These are phyloP conservation scores for Pelobates cultripes DNA, from an alignment of 2,797 vertebrate species.

Conservation along the genomic window DNA sequence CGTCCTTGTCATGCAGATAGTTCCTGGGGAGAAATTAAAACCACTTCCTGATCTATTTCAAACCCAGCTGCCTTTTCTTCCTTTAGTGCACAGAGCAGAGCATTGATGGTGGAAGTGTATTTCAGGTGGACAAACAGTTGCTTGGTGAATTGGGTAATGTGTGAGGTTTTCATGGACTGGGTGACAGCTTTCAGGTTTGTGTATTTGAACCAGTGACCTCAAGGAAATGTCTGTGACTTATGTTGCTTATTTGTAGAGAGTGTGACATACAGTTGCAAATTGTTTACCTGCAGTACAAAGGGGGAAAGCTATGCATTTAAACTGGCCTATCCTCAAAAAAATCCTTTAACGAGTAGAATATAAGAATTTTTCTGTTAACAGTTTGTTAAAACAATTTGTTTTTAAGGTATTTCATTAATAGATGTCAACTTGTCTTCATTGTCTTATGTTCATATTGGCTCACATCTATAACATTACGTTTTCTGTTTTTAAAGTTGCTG, in stretches of 20 bases:
- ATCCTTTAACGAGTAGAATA: background rate
- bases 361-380: background rate
- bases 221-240: slow-evolving; percentile 71
- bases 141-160: slow-evolving; percentile 65
- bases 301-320: background rate
- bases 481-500: too few relatives aligned
- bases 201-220: slow-evolving; percentile 75
- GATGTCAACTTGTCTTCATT: too few relatives aligned
- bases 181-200: slow-evolving; percentile 76
- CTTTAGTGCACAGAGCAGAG: slow-evolving; percentile 58
- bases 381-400: too few relatives aligned
- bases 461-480: too few relatives aligned
- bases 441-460: too few relatives aligned
- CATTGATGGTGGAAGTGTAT: slow-evolving; percentile 74
- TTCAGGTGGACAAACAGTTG: slow-evolving; percentile 94
- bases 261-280: background rate
- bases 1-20: slow-evolving; percentile 81
- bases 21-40: slow-evolving; percentile 69
- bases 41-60: slow-evolving; percentile 80
- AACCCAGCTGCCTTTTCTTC: slow-evolving; percentile 80
- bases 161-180: slow-evolving; percentile 66
- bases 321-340: background rate
- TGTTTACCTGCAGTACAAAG: background rate
- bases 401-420: too few relatives aligned
- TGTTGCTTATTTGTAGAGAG: slow-evolving; percentile 58